Conservation (phyloP, 2,888 invertebrate genomes). For the Zonitis immaculata region DNA sequence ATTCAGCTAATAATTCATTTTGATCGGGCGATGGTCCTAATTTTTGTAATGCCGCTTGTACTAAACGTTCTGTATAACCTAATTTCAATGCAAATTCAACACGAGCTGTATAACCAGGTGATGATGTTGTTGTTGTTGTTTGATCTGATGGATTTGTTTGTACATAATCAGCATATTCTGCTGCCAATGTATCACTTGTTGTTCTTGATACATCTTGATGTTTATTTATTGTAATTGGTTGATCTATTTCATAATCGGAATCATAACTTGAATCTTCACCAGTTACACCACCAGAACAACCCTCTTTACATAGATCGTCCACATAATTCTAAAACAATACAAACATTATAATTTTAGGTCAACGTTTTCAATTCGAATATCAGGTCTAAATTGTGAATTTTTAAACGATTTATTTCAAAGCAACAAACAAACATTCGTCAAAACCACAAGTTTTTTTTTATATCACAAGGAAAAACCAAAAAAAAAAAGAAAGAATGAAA, state of each 20-base stretch:
- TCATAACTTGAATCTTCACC: conserved; percentile 85
- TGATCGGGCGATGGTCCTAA: conserved; percentile 81
- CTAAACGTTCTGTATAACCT: conserved; percentile 84
- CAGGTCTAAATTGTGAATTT: too few relatives aligned
- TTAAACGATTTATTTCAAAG: too few relatives aligned
- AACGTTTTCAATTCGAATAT: too few relatives aligned
- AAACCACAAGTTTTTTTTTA: too few relatives aligned
- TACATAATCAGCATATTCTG: conserved; percentile 81
- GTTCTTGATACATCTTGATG: conserved; percentile 79
- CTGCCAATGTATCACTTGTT: conserved; percentile 77
- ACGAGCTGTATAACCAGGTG: conserved; percentile 50
- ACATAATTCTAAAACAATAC: conserved; percentile 64
- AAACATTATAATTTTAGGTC: too few relatives aligned
- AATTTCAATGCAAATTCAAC: conserved; percentile 89
- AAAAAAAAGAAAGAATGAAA: too few relatives aligned
- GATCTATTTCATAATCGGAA: conserved; percentile 67
- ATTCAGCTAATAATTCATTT: conserved; percentile 82
- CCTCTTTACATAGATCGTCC: conserved; percentile 58
- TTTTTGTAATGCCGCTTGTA: conserved; percentile 76
- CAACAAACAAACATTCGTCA: too few relatives aligned
- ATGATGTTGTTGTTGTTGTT: conserved; percentile 12
- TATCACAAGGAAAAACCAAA: too few relatives aligned
- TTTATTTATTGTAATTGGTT: conserved; percentile 32
- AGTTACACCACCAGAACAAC: conserved; percentile 46
- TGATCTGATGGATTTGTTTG: conserved; percentile 48